Percentiles rank a stretch among this genome's conserved stretches.
phyloP scores from a whole-genome alignment of 2,113 vertebrate species.

The Tachysurus vachellii region DNA sequence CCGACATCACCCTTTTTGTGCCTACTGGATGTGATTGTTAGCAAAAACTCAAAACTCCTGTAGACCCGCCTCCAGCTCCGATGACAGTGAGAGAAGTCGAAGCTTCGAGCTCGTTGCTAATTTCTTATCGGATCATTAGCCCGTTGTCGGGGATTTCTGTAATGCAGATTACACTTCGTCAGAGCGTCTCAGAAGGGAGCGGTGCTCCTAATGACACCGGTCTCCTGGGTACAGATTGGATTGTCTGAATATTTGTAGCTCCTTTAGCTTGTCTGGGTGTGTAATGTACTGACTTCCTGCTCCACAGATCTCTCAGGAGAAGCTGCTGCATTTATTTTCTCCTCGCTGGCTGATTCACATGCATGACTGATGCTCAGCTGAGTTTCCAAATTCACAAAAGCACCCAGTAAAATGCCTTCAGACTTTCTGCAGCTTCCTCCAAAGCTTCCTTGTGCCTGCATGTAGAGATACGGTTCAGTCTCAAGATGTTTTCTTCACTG shows the following conservation, averaged over 20 bases:
- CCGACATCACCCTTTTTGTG: background rate
- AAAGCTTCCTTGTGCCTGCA: background rate
- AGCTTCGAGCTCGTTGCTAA: conserved; percentile 40
- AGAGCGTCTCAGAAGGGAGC: conserved; percentile 47
- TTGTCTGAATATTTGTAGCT: conserved; percentile 57
- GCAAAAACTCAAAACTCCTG: conserved; percentile 1
- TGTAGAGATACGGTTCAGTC: background rate
- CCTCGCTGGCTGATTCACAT: conserved; percentile 70
- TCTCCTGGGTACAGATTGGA: conserved; percentile 56
- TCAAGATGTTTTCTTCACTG: background rate
- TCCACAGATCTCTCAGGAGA: conserved; percentile 58
- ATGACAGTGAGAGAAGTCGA: conserved; percentile 37
- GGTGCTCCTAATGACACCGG: conserved; percentile 52
- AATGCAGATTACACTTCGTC: conserved; percentile 51
- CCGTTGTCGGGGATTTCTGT: conserved; percentile 50
- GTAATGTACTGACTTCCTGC: conserved; percentile 22
- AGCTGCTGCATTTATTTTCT: conserved; percentile 59
- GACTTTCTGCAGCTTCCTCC: background rate
- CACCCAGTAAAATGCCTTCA: background rate
- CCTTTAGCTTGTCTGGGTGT: conserved; percentile 58
- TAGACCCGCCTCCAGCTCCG: conserved; percentile 24
- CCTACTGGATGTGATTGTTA: conserved; percentile 27
- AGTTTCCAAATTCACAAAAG: conserved; percentile 65
- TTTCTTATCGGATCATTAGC: conserved; percentile 51
- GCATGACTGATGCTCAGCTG: conserved; percentile 73